Evolutionary conservation across 2,113 vertebrate genomes (phyloP).

Genomic region (Sinocyclocheilus anophthalmus): DNA sequence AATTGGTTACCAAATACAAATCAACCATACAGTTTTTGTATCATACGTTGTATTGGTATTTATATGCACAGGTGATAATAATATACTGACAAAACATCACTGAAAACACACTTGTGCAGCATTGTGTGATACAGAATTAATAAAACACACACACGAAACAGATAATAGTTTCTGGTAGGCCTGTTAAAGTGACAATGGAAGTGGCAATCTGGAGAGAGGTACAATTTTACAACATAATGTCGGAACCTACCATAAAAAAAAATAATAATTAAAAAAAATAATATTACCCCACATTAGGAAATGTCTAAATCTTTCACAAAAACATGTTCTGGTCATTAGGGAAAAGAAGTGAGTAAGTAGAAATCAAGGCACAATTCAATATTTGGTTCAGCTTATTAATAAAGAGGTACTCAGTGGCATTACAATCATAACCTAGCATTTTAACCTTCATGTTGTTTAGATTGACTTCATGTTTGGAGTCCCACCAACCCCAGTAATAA

Average conservation of each 20-base stretch:
- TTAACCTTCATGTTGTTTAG: neutral
- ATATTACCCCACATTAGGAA: neutral
- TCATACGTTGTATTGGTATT: conserved; percentile 1
- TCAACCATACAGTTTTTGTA: neutral
- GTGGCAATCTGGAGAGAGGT: neutral
- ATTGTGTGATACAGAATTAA: neutral
- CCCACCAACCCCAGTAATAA: neutral
- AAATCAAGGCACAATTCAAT: neutral
- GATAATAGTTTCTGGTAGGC: neutral
- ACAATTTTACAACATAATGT: neutral
- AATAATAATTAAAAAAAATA: neutral
- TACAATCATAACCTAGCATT: neutral
- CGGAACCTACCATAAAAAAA: neutral
- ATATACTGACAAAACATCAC: conserved; percentile 4
- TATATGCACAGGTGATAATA: conserved; percentile 9
- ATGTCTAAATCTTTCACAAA: neutral
- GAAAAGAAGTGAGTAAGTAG: neutral
- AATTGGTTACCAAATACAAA: neutral
- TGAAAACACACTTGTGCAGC: neutral
- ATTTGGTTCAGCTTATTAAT: neutral
- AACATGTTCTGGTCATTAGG: neutral
- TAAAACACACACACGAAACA: neutral
- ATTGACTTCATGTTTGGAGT: neutral
- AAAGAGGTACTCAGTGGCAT: neutral
- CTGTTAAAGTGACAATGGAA: conserved; percentile 6